Evolutionary conservation across 2,113 vertebrate species (phyloP).

Genomic region (Nibea albiflora): DNA sequence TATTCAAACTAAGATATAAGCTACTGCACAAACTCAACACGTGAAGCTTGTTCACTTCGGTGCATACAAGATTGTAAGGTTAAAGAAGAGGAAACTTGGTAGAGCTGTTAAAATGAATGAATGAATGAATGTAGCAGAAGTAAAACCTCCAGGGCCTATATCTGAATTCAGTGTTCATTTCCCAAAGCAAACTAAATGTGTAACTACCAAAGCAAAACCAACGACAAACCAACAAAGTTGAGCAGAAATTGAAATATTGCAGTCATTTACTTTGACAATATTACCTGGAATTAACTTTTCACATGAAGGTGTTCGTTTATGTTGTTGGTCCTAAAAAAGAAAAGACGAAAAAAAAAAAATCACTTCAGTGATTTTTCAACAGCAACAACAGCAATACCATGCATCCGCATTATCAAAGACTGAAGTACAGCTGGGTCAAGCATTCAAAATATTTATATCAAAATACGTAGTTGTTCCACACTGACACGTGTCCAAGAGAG

Average conservation of each 20-base stretch:
- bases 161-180: neutral
- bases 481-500: neutral
- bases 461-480: neutral
- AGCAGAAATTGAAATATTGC: neutral
- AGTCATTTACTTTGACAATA: neutral
- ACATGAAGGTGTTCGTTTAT: conserved; percentile 31
- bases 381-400: neutral
- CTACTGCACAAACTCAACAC: neutral
- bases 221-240: no score
- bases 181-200: no score
- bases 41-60: neutral
- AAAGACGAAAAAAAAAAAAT: neutral
- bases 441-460: neutral
- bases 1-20: neutral
- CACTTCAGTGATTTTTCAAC: neutral
- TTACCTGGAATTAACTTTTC: conserved; percentile 62
- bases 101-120: neutral
- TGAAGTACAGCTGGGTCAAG: neutral
- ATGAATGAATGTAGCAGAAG: neutral
- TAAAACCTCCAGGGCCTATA: neutral
- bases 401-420: neutral
- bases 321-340: conserved; percentile 41
- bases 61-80: neutral
- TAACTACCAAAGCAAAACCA: neutral
- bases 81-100: neutral